Base-by-base conservation (phyloP, 2,797 vertebrate species). In the Falco peregrinus region DNA sequence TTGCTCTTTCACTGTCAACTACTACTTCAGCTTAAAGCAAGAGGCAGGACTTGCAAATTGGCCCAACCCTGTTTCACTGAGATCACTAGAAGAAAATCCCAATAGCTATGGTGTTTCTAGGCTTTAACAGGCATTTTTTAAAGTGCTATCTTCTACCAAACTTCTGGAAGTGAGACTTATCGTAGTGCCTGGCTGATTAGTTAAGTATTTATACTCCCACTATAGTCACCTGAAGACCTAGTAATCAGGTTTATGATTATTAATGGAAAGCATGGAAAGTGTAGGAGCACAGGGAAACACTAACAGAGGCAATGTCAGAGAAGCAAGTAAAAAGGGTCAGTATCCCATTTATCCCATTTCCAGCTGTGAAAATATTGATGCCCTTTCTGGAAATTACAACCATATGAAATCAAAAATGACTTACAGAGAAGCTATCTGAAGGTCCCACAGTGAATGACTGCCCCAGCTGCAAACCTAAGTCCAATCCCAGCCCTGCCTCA, bases 221-320 rank as follows among this genome's bases (percentile, higher is more conserved):
- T 61, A 4, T 7, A 69, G 21, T 13, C 0, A 0, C 11, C 41
- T 57, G 47, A 84, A 84, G 26, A 87, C 8, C 12, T 31, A 81
- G 24, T 5, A 75, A 18, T 16, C 39, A 89, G 10, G 11, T 63
- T 90, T 90, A 64, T 2, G 5, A 5, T 65, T 71, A 60, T 1
- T 47, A 35, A 54, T 37, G 48, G 39, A 85, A 85, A 85, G 6
- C 13, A 76, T 4, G 7, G n/a, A 71, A 82, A 87, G 17, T 43
- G 5, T 56, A 80, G 29, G 6, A 24, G 11, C 45, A 73, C 37
- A 69, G 22, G 41, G 41, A 76, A 90, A 85, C 20, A 86, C 10
- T 64, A 78, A 75, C 6, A 25, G n/a, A 60, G 33, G 29, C 45
- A 28, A 19, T 6, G 18, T n/a, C 39, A 61, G n/a, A 54, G 47